Conservation (phyloP, 2,797 vertebrate species). For the Manis javanica region DNA sequence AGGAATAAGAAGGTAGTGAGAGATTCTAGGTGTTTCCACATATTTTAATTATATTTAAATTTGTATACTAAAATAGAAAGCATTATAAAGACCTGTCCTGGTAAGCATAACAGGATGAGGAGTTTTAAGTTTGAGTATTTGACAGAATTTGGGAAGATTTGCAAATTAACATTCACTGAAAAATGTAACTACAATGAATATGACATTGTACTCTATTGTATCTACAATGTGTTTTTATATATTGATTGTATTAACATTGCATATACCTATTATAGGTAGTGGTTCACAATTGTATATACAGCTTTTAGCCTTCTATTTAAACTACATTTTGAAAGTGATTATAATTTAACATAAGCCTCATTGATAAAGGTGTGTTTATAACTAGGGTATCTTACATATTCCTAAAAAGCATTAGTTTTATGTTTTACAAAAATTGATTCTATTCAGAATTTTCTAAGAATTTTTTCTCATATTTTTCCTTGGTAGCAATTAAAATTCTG, state of each 20-base stretch:
- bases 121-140: neutral
- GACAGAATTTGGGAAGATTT: neutral
- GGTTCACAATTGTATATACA: neutral
- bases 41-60: conserved; percentile 36
- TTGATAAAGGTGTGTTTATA: conserved; percentile 62
- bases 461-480: conserved; percentile 49
- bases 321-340: conserved; percentile 47
- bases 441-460: conserved; percentile 49
- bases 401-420: conserved; percentile 48
- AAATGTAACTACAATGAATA: neutral
- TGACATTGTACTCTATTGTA: neutral
- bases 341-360: conserved; percentile 12
- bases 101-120: neutral
- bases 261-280: neutral
- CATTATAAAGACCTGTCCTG: neutral
- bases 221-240: neutral
- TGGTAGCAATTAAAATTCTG: conserved; percentile 28
- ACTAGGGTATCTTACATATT: neutral
- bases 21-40: conserved; percentile 6
- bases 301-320: conserved; percentile 41
- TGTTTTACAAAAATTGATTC: conserved; percentile 40
- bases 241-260: neutral
- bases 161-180: neutral
- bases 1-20: neutral
- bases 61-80: neutral